Evolutionary conservation across 2,888 invertebrate species (phyloP).

Genomic region (Pteria penguin): DNA sequence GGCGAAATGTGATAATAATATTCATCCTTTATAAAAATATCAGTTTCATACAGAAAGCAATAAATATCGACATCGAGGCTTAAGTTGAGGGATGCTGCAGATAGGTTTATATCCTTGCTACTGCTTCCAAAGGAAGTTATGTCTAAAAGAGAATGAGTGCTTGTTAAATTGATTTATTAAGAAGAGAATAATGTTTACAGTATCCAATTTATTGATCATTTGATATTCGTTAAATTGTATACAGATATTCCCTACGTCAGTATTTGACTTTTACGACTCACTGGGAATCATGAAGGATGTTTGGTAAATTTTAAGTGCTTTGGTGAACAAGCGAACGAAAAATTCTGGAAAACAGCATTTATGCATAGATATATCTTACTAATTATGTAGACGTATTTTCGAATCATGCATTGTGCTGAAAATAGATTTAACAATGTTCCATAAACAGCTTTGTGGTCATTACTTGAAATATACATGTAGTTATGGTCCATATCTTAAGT

Average conservation of each 20-base stretch:
- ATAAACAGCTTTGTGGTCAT: too few species aligned
- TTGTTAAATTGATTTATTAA: not conserved
- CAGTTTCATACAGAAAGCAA: not conserved
- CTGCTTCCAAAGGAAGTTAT: not conserved
- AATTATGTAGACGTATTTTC: too few species aligned
- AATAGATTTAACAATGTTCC: too few species aligned
- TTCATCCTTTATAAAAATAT: not conserved
- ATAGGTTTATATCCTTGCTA: not conserved
- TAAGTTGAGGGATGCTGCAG: not conserved
- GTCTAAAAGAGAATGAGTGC: not conserved
- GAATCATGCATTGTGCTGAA: too few species aligned
- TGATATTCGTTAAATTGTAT: not conserved
- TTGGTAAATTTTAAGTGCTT: too few species aligned
- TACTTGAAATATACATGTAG: too few species aligned
- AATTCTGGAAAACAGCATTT: too few species aligned
- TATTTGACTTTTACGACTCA: too few species aligned
- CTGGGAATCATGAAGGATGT: too few species aligned
- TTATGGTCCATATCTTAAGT: too few species aligned
- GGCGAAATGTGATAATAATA: not conserved
- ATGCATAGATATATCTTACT: too few species aligned
- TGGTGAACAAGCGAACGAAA: too few species aligned
- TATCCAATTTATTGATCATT: not conserved
- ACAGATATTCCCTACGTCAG: not conserved
- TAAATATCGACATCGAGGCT: not conserved
- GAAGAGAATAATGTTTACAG: not conserved